Evolutionary conservation across 2,888 invertebrate species (phyloP), one percentile per base, ranked within the genome.

Genomic region (Cryptocheilus praepositus): DNA sequence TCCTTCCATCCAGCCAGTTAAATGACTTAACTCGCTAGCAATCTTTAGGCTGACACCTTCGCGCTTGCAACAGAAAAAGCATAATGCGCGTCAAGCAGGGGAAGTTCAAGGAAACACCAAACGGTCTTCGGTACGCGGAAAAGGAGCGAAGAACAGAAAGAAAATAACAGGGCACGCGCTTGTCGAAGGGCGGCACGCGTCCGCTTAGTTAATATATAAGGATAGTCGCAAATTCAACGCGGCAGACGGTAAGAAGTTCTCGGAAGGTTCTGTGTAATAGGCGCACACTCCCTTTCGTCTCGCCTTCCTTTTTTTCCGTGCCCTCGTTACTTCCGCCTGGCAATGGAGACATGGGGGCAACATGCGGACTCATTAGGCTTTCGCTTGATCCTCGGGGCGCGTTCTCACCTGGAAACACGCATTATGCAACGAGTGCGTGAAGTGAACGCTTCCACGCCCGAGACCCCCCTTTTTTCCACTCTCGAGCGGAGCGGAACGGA

Each of bases 401-500:
- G 52, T 63, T 72, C 73, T 74, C 80, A 80, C 76, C 79, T 80
- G 80, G 73, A 62, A 53, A 52, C 19, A 21, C 49, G 63, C 52
- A 64, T 43, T 21, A 28, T 19, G 28, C 19, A 36, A 36, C 7
- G 36, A 11, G 36, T 36, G 36, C 36, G 36, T 7, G 13, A 36
- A 36, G 36, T 36, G 36, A 36, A 36, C 7, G 36, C 36, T 36
- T 36, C 57, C 49, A 43, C 64, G 46, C 19, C 43, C 45, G 57
- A 11, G 11, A 49, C 49, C 18, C 49, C 49, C 49, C 16, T n/a
- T n/a, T 13, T 16, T 18, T 28, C 49, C 46, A 7, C 61, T 43
- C 65, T 54, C 68, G 66, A 67, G 69, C 70, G 64, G 62, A 67
- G 70, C 78, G 82, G 74, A 83, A 83, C 80, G 79, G 72, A 80